Conservation (phyloP, 2,113 vertebrate species). For the Trematocara variabile region DNA sequence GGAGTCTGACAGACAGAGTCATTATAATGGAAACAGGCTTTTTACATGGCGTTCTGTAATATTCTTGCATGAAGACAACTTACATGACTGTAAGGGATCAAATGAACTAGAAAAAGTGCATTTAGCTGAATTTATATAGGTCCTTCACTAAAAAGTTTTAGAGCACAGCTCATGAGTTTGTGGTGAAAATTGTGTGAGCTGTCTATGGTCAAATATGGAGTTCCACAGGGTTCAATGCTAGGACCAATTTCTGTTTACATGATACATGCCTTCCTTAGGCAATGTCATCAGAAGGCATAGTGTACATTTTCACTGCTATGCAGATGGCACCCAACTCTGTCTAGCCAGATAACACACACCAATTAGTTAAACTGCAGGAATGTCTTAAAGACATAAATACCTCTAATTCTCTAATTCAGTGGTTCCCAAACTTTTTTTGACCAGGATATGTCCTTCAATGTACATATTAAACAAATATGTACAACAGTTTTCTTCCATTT, state of each 20-base stretch:
- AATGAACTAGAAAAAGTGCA: neutral
- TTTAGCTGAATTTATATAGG: neutral
- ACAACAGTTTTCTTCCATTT: neutral
- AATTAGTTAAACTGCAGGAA: neutral
- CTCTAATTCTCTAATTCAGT: neutral
- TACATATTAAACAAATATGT: too few species aligned
- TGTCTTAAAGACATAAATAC: neutral
- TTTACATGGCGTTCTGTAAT: neutral
- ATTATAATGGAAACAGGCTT: neutral
- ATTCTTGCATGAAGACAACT: neutral
- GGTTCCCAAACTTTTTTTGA: neutral
- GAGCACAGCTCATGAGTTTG: neutral
- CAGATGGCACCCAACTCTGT: neutral
- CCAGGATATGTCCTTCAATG: too few species aligned
- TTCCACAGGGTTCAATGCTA: neutral
- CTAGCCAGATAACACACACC: neutral
- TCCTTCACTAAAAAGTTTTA: neutral
- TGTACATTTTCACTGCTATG: neutral
- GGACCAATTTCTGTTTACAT: neutral
- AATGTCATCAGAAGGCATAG: neutral
- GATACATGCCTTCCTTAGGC: neutral
- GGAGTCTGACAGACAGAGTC: neutral
- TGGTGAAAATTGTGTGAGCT: neutral
- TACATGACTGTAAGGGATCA: neutral
- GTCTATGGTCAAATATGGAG: neutral